Evolutionary conservation across 2,888 invertebrate genomes (phyloP).

Genomic region (Lysandra coridon): DNA sequence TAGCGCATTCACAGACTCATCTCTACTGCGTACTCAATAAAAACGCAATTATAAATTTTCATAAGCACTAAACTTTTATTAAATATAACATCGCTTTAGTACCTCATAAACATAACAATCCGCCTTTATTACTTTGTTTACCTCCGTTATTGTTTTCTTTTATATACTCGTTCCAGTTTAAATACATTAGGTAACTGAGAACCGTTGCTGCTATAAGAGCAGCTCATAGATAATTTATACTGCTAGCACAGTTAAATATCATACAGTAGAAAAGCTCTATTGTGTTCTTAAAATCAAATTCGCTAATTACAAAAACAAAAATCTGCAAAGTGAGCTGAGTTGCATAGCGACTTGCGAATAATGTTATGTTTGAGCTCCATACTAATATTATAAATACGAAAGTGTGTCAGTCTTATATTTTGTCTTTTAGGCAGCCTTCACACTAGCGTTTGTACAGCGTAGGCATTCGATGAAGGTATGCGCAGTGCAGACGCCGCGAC

Average conservation of each 20-base stretch:
- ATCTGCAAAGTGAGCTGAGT: too few species aligned
- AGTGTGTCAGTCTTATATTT: too few species aligned
- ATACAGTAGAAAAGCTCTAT: background rate
- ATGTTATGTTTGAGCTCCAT: too few species aligned
- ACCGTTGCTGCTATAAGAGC: background rate
- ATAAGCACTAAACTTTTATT: constrained; percentile 31
- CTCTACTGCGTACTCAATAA: background rate
- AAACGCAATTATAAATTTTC: constrained; percentile 30
- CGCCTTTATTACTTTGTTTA: constrained; percentile 30
- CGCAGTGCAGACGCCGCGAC: too few species aligned
- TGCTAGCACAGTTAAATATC: background rate
- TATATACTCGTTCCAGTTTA: constrained; percentile 17
- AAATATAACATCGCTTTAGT: constrained; percentile 27
- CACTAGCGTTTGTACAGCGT: too few species aligned
- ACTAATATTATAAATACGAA: too few species aligned
- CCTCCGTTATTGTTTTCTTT: constrained; percentile 28
- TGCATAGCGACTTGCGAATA: too few species aligned
- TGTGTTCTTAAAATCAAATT: too few species aligned
- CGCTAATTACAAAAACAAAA: too few species aligned
- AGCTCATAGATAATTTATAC: background rate
- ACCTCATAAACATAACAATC: constrained; percentile 29
- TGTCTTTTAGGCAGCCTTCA: too few species aligned
- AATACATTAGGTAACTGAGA: background rate
- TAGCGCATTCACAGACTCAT: background rate
- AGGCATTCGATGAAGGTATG: too few species aligned